Evolutionary conservation across 2,113 vertebrate species (phyloP).

Genomic region (Ahaetulla prasina): DNA sequence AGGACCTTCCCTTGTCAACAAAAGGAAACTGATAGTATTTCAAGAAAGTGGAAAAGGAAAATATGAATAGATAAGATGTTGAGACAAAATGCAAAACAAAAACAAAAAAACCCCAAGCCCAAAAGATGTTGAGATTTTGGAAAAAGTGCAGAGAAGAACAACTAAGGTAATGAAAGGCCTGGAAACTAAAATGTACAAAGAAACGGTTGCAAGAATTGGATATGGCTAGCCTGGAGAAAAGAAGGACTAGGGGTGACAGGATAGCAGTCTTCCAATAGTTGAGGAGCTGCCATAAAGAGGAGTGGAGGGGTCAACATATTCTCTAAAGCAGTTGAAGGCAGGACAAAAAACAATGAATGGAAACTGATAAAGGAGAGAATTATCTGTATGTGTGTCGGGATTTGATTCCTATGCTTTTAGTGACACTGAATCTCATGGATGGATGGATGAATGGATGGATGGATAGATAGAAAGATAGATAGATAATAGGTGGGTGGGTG

Average conservation of each 20-base stretch:
- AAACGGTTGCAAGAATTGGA: neutral
- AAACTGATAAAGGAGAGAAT: neutral
- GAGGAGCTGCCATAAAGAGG: neutral
- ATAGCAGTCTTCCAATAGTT: neutral
- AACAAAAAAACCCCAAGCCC: too few species aligned
- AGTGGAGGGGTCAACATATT: neutral
- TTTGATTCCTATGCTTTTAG: neutral
- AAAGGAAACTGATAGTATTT: neutral
- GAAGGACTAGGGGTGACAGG: neutral
- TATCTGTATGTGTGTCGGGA: neutral
- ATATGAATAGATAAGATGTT: neutral
- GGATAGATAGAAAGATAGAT: too few species aligned
- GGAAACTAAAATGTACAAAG: neutral
- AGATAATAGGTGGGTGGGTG: too few species aligned
- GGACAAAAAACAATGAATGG: neutral
- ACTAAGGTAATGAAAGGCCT: neutral
- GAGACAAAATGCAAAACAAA: neutral
- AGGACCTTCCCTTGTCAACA: neutral
- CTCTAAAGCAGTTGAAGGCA: neutral
- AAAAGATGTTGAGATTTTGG: neutral
- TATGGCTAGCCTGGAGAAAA: neutral
- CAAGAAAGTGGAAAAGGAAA: neutral
- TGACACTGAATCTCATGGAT: neutral
- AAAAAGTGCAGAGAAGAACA: neutral
- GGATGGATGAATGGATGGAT: too few species aligned